These are phyloP conservation scores for Drosophila seguyi DNA, from an alignment of 1,140 invertebrate genomes.

Conservation along the genomic window DNA sequence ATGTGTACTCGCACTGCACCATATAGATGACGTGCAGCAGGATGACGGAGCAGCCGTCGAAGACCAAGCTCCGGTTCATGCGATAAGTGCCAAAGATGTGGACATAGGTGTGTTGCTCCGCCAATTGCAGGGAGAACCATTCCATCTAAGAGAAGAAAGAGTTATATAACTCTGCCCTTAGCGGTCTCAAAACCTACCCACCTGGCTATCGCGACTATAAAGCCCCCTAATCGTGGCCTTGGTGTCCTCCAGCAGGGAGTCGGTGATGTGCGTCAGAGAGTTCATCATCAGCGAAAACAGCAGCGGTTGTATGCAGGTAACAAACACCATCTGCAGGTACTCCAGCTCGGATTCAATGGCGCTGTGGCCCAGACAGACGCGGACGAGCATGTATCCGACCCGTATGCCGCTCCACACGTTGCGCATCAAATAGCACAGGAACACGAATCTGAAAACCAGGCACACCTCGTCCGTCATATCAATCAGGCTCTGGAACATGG, in stretches of 20 bases:
- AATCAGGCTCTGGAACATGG: constrained; percentile 15
- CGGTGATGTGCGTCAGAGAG: constrained; percentile 4
- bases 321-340: constrained; percentile 14
- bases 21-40: constrained; percentile 52
- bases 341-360: constrained; percentile 24
- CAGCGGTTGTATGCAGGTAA: constrained; percentile 20
- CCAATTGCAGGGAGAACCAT: constrained; percentile 46
- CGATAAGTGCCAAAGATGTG: constrained; percentile 27
- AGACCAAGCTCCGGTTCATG: constrained; percentile 37
- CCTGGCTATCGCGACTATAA: not conserved
- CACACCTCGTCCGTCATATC: constrained; percentile 30
- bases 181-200: constrained; percentile 43
- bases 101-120: constrained; percentile 32
- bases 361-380: constrained; percentile 23
- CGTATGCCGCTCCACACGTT: constrained; percentile 38
- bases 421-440: constrained; percentile 27
- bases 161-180: too few species aligned
- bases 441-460: constrained; percentile 22
- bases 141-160: constrained; percentile 19
- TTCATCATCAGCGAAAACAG: constrained; percentile 11
- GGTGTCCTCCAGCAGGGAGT: constrained; percentile 10
- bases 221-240: not conserved
- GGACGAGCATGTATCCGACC: constrained; percentile 31
- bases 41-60: constrained; percentile 19
- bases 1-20: constrained; percentile 38